These are phyloP conservation scores for Trachelus tabidus DNA, from an alignment of 2,888 invertebrate species.

Conservation along the genomic window DNA sequence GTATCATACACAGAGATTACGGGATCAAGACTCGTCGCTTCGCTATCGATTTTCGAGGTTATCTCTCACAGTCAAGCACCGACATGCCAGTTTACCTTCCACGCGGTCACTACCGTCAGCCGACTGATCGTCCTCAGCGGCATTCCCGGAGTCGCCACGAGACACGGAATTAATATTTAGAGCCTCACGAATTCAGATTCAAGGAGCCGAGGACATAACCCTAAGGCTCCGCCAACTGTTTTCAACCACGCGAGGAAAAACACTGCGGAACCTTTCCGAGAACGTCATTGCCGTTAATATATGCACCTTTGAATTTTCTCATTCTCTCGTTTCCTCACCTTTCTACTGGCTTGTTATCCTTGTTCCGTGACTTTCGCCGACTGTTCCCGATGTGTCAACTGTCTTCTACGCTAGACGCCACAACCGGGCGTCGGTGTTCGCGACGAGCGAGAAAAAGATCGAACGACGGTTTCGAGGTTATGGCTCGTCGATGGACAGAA, in stretches of 20 bases:
- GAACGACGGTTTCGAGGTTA: neutral
- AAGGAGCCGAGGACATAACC: neutral
- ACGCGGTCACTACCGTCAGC: neutral
- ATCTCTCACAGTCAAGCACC: neutral
- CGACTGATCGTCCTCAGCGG: neutral
- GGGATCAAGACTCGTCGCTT: neutral
- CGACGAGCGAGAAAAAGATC: neutral
- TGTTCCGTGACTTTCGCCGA: neutral
- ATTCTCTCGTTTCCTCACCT: neutral
- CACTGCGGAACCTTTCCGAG: neutral
- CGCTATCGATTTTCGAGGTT: neutral
- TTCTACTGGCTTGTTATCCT: neutral
- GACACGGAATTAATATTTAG: neutral
- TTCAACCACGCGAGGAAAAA: neutral
- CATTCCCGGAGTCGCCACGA: neutral
- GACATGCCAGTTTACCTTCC: neutral
- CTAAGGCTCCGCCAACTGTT: neutral
- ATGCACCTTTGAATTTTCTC: neutral
- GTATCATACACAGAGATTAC: neutral
- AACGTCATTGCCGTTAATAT: neutral
- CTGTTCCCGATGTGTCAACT: neutral
- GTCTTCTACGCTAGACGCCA: neutral
- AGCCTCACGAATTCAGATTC: neutral
- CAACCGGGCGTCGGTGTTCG: neutral
- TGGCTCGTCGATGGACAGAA: neutral